Conservation (phyloP, 2,888 invertebrate species). For the Megaustenia siamemsis region DNA sequence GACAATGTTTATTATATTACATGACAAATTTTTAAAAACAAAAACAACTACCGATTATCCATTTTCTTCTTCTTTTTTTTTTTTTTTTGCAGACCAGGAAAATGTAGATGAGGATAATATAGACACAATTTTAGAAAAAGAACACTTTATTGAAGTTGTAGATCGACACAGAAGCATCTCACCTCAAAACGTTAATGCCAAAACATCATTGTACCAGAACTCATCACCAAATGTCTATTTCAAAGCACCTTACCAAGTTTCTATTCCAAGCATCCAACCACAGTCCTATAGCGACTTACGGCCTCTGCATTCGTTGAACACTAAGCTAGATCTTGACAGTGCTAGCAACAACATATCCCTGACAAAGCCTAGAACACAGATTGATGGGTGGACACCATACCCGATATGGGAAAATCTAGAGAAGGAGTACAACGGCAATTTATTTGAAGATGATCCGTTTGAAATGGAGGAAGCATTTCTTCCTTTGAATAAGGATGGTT, state of each 20-base stretch:
- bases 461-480: background rate
- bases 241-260: background rate
- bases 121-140: background rate
- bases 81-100: conserved; percentile 5
- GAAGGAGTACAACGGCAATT: background rate
- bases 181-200: background rate
- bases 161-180: background rate
- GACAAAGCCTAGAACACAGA: background rate
- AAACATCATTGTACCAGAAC: background rate
- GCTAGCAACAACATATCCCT: background rate
- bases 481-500: background rate
- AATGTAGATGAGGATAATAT: conserved; percentile 4
- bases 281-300: no score
- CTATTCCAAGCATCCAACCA: background rate
- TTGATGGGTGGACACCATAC: background rate
- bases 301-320: no score
- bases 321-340: background rate
- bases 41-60: background rate
- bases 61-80: background rate
- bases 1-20: no score
- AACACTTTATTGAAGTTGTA: conserved; percentile 11
- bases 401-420: background rate
- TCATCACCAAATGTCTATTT: background rate
- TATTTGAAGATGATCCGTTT: background rate
- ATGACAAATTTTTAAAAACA: no score